Evolutionary conservation across 2,888 invertebrate species (phyloP).

Genomic region (Aproaerema taeniolella): DNA sequence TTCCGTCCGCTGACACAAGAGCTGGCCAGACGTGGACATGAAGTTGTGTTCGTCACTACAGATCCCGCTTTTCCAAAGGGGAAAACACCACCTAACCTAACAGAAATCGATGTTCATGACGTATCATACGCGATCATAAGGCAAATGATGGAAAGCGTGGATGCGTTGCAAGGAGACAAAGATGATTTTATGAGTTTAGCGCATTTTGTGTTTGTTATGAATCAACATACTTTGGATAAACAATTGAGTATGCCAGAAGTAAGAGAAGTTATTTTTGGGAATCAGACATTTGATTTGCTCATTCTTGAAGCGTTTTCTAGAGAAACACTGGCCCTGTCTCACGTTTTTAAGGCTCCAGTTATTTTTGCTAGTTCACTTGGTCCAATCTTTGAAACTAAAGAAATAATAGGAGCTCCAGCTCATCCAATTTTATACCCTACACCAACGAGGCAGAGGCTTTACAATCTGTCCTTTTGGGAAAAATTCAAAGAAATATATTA

Average conservation of each 20-base stretch:
- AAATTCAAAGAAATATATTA: conserved; percentile 23
- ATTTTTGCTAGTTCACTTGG: conserved; percentile 38
- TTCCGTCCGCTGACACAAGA: too few species aligned
- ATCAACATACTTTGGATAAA: background rate
- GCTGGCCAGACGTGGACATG: too few species aligned
- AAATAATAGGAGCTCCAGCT: conserved; percentile 22
- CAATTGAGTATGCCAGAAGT: background rate
- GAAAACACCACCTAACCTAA: conserved; percentile 29
- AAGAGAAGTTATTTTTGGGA: background rate
- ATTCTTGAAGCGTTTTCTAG: conserved; percentile 1
- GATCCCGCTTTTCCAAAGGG: too few species aligned
- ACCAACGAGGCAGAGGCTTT: conserved; percentile 19
- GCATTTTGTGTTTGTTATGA: background rate
- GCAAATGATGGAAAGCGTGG: conserved; percentile 1
- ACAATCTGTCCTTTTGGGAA: conserved; percentile 27
- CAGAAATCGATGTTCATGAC: conserved; percentile 37
- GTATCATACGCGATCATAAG: conserved; percentile 22
- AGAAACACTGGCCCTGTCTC: conserved; percentile 18
- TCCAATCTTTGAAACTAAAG: conserved; percentile 11
- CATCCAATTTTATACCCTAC: conserved; percentile 27
- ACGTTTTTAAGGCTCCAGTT: conserved; percentile 30
- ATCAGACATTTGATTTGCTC: background rate
- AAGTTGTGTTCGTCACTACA: too few species aligned
- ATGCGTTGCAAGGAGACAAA: background rate
- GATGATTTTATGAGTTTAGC: background rate